Base-by-base conservation (phyloP, 2,888 invertebrate genomes). In the Lamproptera curius region DNA sequence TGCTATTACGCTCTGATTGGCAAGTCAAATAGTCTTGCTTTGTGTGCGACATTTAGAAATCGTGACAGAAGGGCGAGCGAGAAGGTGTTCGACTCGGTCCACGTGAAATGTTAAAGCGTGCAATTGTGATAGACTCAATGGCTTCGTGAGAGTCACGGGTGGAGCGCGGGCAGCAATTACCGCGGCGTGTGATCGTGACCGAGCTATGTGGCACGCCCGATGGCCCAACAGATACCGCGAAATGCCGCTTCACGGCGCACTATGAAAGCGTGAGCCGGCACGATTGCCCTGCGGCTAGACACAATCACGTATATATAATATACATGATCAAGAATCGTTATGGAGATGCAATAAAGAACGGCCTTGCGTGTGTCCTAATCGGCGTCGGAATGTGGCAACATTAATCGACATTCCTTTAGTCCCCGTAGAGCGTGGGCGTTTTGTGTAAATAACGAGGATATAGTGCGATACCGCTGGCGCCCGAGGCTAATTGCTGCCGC, bases 131-230 rank as follows among this genome's bases (percentile, higher is more conserved):
- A 68, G 68, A 70, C 79, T 76, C 64, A 73, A 76, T 73, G 76
- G 71, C 66, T 70, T 72, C 74, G 75, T 61, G 71, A 66, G 61
- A 58, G 69, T 71, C 69, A 68, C 61, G 58, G 59, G 73, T 78
- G 81, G 1, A 83, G 82, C 80, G 81, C 77, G 68, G 71, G 78
- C 66, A 67, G 80, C 80, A 84, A 84, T 84, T 63, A 83, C 66
- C 63, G 80, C 77, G 82, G 74, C 67, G 79, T 81, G 81, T 82
- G 81, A 71, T 84, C 85, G 86, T 85, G 84, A 86, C 81, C 75
- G 73, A 65, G 73, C 72, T 77, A 79, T 74, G 75, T 76, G 69
- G 82, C 76, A 69, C 79, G 31, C n/a, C 64, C 68, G 85, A 84
- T 85, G 83, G 72, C 77, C 74, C 68, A 64, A 56, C 63, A 75